These are phyloP conservation scores for Drosophila orosa DNA, from an alignment of 1,140 invertebrate genomes.

Conservation along the genomic window DNA sequence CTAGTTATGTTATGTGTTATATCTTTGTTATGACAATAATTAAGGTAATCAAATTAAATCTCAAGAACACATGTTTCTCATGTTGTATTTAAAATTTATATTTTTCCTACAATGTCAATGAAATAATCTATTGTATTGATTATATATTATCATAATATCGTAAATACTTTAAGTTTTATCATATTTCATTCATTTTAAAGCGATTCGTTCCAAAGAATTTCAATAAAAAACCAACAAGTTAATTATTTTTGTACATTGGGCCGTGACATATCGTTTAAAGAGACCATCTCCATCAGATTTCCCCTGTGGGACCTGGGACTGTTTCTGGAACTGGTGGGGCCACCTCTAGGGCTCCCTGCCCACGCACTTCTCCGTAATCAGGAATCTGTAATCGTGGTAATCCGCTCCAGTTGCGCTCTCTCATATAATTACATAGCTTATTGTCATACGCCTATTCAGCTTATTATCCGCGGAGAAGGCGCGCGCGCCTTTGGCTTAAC, in stretches of 20 bases:
- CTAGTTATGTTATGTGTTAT: too few species aligned
- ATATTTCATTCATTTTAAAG: too few species aligned
- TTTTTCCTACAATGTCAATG: too few species aligned
- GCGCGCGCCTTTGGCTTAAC: conserved; percentile 71
- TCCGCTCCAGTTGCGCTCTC: conserved; percentile 66
- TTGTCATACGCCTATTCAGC: conserved; percentile 82
- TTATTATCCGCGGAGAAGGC: conserved; percentile 72
- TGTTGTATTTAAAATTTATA: too few species aligned
- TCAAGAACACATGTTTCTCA: neutral
- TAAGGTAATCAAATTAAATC: too few species aligned
- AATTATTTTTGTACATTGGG: too few species aligned
- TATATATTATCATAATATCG: too few species aligned
- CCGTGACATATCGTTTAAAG: neutral
- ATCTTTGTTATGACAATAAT: too few species aligned
- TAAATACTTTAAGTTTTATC: too few species aligned
- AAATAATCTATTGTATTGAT: too few species aligned
- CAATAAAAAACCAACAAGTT: neutral
- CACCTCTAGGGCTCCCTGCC: conserved; percentile 42
- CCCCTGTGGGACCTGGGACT: neutral
- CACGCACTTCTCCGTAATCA: conserved; percentile 59
- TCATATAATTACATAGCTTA: conserved; percentile 81
- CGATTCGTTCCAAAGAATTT: too few species aligned
- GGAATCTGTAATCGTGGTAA: conserved; percentile 43
- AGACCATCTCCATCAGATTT: conserved; percentile 23
- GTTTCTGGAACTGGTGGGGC: neutral